phyloP scores from a whole-genome alignment of 1,140 invertebrate species.

The Potamilus streckersoni region DNA sequence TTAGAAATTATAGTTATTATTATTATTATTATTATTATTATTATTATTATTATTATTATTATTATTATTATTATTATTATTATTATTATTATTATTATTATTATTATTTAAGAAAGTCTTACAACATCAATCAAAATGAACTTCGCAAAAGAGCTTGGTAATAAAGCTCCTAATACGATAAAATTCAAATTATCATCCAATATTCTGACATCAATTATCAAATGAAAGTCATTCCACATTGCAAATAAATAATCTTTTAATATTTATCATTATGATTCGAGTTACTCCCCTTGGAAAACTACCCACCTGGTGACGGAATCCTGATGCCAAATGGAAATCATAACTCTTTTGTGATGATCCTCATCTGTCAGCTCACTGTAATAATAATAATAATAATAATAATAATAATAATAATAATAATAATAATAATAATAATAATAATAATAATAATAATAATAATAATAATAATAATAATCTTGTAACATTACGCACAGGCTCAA shows the following conservation, averaged over 20 bases:
- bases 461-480: no score
- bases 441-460: no score
- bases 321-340: no score
- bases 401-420: no score
- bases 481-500: no score
- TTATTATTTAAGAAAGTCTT: not conserved
- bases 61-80: no score
- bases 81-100: not conserved
- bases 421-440: no score
- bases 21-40: not conserved
- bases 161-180: not conserved
- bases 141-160: not conserved
- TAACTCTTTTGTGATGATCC: no score
- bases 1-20: not conserved
- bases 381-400: conserved; percentile 1
- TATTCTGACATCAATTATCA: not conserved
- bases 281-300: not conserved
- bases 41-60: not conserved
- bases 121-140: not conserved
- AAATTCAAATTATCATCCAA: not conserved
- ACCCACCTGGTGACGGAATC: conserved; percentile 65
- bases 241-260: not conserved
- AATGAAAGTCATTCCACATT: not conserved
- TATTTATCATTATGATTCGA: not conserved
- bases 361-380: conserved; percentile 67